These are phyloP conservation scores for Pyrochroa serraticornis DNA, from an alignment of 2,888 invertebrate species.

Conservation along the genomic window DNA sequence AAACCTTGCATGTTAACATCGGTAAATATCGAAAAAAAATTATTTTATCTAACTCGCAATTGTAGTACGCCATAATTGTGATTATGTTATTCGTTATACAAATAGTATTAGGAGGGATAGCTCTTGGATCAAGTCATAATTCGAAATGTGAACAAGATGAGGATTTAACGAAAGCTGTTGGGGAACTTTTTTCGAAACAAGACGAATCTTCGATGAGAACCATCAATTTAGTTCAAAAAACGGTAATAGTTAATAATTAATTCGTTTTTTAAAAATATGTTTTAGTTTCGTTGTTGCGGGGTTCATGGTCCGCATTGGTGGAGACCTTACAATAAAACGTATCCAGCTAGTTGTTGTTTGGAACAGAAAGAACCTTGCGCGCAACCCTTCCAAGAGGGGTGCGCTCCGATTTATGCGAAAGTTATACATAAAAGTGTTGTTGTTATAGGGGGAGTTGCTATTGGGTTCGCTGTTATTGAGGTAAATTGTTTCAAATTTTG, in stretches of 20 bases:
- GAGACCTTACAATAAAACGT: slow-evolving; percentile 12
- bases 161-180: slow-evolving; percentile 15
- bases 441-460: slow-evolving; percentile 27
- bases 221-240: slow-evolving; percentile 24
- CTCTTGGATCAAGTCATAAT: slow-evolving; percentile 12
- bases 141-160: slow-evolving; percentile 7
- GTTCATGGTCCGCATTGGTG: slow-evolving; percentile 23
- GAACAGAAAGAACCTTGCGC: slow-evolving; percentile 14
- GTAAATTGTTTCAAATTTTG: neutral
- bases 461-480: slow-evolving; percentile 16
- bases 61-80: slow-evolving; percentile 20
- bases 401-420: slow-evolving; percentile 12
- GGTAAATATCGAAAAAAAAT: slow-evolving; percentile 4
- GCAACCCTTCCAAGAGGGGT: slow-evolving; percentile 17
- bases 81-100: slow-evolving; percentile 26
- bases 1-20: slow-evolving; percentile 17
- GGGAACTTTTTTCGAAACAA: slow-evolving; percentile 11
- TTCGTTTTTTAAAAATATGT: neutral
- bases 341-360: slow-evolving; percentile 20
- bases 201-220: slow-evolving; percentile 13
- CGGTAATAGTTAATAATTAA: slow-evolving; percentile 3
- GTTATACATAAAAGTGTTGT: slow-evolving; percentile 20
- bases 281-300: slow-evolving; percentile 26
- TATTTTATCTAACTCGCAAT: neutral
- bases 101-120: slow-evolving; percentile 27